Percentiles rank a stretch among this genome's conserved stretches.
These are phyloP conservation scores for Noctua comes DNA, from an alignment of 2,888 invertebrate genomes.

Conservation along the genomic window DNA sequence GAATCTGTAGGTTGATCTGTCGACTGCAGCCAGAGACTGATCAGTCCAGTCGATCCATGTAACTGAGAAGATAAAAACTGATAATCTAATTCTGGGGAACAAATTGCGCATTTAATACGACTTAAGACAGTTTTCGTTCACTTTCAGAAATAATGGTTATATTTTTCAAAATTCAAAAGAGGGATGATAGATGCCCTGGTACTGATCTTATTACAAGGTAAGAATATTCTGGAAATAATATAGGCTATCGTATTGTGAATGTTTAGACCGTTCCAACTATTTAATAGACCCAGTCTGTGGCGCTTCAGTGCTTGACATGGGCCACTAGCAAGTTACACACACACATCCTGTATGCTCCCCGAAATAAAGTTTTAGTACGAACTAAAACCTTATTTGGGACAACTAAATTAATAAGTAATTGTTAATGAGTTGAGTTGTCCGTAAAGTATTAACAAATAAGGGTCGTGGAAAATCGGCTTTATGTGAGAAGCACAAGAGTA, in stretches of 20 bases:
- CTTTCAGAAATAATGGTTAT: constrained; percentile 86
- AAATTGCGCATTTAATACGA: neutral
- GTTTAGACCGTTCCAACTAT: neutral
- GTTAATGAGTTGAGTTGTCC: no score
- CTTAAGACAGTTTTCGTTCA: neutral
- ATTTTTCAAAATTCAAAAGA: constrained; percentile 88
- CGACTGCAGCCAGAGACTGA: no score
- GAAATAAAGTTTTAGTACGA: neutral
- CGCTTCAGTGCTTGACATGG: neutral
- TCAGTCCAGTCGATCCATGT: no score
- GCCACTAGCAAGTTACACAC: neutral
- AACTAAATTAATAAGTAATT: neutral
- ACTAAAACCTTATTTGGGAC: neutral
- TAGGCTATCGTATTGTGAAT: neutral
- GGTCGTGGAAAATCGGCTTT: neutral
- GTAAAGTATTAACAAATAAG: neutral
- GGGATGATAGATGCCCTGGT: constrained; percentile 84
- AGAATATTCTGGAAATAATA: neutral
- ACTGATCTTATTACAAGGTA: constrained; percentile 86
- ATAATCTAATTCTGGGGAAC: neutral
- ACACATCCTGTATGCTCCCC: neutral
- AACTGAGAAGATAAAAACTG: neutral
- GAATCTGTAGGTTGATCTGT: neutral
- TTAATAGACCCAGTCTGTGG: neutral
- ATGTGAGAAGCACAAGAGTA: neutral